A percentile compares a stretch with the other conserved stretches of the same genome.
These are phyloP conservation scores for Cryptophagus acutangulus DNA, from an alignment of 2,888 invertebrate species.

Conservation along the genomic window DNA sequence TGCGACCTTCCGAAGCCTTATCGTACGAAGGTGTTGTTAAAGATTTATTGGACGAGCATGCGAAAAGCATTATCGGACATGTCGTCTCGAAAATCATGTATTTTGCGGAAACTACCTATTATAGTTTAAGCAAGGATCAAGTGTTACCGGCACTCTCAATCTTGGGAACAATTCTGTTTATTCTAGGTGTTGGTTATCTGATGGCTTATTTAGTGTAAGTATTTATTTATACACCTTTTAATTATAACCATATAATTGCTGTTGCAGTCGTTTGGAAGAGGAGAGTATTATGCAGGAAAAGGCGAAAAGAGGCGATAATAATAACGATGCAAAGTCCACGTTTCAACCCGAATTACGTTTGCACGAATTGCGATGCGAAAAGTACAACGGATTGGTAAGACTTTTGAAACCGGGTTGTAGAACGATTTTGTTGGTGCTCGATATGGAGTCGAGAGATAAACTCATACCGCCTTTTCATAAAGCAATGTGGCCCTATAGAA, in stretches of 20 bases:
- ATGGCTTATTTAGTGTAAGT: constrained; percentile 77
- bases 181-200: constrained; percentile 73
- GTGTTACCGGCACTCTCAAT: constrained; percentile 74
- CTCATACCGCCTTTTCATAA: constrained; percentile 88
- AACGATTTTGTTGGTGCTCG: constrained; percentile 85
- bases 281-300: constrained; percentile 52
- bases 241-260: too few relatives aligned
- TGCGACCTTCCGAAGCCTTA: constrained; percentile 69
- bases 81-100: constrained; percentile 62
- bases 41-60: constrained; percentile 76
- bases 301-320: constrained; percentile 48
- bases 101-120: constrained; percentile 66
- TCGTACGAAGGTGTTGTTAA: constrained; percentile 75
- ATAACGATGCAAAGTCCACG: constrained; percentile 24
- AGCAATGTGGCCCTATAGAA: constrained; percentile 92
- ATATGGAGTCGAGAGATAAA: constrained; percentile 79
- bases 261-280: constrained; percentile 57
- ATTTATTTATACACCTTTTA: too few relatives aligned
- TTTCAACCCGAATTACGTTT: constrained; percentile 68
- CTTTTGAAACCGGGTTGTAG: constrained; percentile 95
- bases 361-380: constrained; percentile 90
- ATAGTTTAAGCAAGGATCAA: constrained; percentile 71
- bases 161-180: constrained; percentile 71
- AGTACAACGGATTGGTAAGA: constrained; percentile 90
- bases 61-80: constrained; percentile 65